Evolutionary conservation across 2,113 vertebrate species (phyloP).

Genomic region (Alexandromys fortis): DNA sequence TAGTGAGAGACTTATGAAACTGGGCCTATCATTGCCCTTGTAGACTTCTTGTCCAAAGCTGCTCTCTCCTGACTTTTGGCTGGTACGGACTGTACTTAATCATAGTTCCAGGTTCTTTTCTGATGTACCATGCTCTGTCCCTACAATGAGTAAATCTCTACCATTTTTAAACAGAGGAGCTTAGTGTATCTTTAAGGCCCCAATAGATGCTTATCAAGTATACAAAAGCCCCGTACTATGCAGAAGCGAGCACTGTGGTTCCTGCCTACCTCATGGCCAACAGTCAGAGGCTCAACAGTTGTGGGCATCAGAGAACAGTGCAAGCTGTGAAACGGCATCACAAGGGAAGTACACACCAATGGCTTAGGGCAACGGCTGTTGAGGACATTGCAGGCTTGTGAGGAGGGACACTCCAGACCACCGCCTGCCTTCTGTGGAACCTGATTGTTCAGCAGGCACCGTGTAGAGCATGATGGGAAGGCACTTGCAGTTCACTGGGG

Average conservation of each 20-base stretch:
- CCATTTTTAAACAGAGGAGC: not conserved
- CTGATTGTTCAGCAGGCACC: accelerated
- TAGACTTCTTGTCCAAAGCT: not conserved
- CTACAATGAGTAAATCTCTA: too few relatives aligned
- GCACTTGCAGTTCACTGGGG: not conserved
- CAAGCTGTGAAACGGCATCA: not conserved
- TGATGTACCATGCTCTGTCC: not conserved
- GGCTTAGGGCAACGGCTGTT: not conserved
- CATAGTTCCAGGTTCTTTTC: not conserved
- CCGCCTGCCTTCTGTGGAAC: not conserved
- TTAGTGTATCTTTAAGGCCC: conserved; percentile 5
- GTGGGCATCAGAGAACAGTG: not conserved
- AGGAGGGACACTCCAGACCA: not conserved
- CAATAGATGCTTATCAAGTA: not conserved
- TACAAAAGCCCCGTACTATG: not conserved
- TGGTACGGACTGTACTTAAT: not conserved
- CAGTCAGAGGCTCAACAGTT: not conserved
- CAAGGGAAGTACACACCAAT: not conserved
- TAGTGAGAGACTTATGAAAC: not conserved
- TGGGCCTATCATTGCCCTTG: not conserved
- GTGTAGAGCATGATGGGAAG: not conserved
- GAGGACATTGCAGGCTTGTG: not conserved
- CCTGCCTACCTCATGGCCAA: not conserved
- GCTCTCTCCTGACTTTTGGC: not conserved
- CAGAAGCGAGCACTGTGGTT: not conserved